Evolutionary conservation across 2,888 invertebrate species (phyloP).

Genomic region (Leptinotarsa tumamoca): DNA sequence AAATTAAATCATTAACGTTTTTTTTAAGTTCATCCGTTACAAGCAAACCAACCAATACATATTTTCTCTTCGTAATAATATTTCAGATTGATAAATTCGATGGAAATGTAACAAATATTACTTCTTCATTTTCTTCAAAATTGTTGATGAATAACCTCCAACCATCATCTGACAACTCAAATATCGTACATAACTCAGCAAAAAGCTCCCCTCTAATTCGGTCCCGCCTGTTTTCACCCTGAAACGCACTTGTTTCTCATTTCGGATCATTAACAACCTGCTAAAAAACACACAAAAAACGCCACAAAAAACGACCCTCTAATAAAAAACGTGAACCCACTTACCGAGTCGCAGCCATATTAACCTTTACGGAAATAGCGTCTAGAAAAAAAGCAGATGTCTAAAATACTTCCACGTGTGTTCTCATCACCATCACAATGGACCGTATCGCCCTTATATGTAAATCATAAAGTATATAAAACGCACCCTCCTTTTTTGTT

Average conservation of each 20-base stretch:
- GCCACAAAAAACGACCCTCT: constrained; percentile 32
- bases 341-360: constrained; percentile 32
- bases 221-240: neutral
- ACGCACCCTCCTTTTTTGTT: constrained; percentile 49
- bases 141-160: neutral
- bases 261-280: constrained; percentile 19
- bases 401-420: constrained; percentile 45
- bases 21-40: too few relatives aligned
- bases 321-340: constrained; percentile 36
- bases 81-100: too few relatives aligned
- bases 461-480: constrained; percentile 51
- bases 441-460: constrained; percentile 49
- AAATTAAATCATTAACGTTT: too few relatives aligned
- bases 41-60: too few relatives aligned
- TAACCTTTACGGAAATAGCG: constrained; percentile 41
- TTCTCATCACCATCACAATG: constrained; percentile 27
- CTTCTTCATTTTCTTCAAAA: too few relatives aligned
- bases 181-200: neutral
- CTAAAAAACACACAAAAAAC: constrained; percentile 15
- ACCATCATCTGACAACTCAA: neutral
- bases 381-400: constrained; percentile 38
- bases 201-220: neutral
- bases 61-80: too few relatives aligned
- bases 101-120: too few relatives aligned
- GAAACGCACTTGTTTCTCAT: constrained; percentile 8